Base-by-base conservation (phyloP, 2,888 invertebrate genomes). In the Mesochorus sp. region DNA sequence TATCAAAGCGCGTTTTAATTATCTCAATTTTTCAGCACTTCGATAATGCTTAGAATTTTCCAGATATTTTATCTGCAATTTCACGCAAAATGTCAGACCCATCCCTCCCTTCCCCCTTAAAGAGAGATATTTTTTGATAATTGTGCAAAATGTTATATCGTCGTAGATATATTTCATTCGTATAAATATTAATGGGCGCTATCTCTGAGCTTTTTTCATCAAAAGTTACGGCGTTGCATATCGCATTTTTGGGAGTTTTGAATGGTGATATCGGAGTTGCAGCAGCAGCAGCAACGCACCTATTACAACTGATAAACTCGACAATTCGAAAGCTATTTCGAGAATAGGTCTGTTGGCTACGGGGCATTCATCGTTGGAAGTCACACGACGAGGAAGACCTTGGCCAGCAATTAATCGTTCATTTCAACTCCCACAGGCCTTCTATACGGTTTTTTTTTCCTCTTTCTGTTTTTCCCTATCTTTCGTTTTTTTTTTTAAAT, bases 301-400 rank as follows among this genome's bases (percentile, higher is more conserved):
- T 53, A 47, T 67, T 72, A 72, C 72, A 67, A 37, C 76, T 67
- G 72, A 61, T 76, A 67, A 67, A 72, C 72, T 61, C 39, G n/a
- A n/a, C 59, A 72, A 76, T 76, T 72, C 76, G 72, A 57, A 70
- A 37, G 76, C 71, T 66, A 71, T 71, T 66, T 71, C 71, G 71
- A 66, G 71, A 71, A 71, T 71, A 59, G 53, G 66, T 53, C 66
- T 66, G 59, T 71, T 71, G 66, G 76, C 61, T 24, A 76, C 71
- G 70, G 67, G 59, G 34, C 64, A 68, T 42, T 71, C 51, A 44
- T 44, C 42, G 76, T 57, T 64, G 68, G 55, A 55, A 37, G 57
- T 28, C 49, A 37, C 67, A 67, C 53, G 42, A 61, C 44, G 66
- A 75, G 42, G 47, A 53, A 61, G 76, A 77, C 72, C 77, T 77